Evolutionary conservation across 2,797 vertebrate genomes (phyloP), one percentile per base, ranked within the genome.

Genomic region (Sarcoramphus papa): DNA sequence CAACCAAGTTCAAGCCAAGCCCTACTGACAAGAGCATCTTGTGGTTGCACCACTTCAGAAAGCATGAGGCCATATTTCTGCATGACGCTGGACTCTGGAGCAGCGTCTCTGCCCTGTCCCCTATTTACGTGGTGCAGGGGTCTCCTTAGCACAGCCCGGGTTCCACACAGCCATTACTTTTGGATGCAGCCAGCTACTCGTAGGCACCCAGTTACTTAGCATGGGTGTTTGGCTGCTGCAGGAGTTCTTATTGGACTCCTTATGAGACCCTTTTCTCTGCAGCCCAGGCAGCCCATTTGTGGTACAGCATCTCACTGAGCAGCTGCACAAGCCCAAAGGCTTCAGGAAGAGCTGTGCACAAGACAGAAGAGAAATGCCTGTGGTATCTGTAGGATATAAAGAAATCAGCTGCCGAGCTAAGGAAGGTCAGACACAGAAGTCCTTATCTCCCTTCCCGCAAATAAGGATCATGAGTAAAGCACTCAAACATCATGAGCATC

Each of bases 371-470:
- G 88, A 79, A 87, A 87, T 48, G 45, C 57, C 19, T 51, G n/a
- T 40, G 76, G n/a, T 91, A 84, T 96, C 83, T 70, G 81, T 35
- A 82, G 81, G 70, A n/a, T 80, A 30, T 31, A 72, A 40, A 85
- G 89, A 62, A 70, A 85, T 74, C 65, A 37, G 63, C 63, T 1
- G 4, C 40, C 0, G 0, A 79, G 76, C 92, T 85, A 23, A 78
- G 87, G 64, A 89, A 40, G 68, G 92, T 88, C 94, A 94, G 82
- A 14, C 3, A 2, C 68, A 81, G 64, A 72, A 90, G 92, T 83
- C 68, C 53, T 94, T 96, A 96, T 95, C 95, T 96, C 20, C 2
- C 53, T 96, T 94, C 92, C 91, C 11, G 3, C 82, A 93, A 96
- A 93, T 78, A 30, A 85, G 82, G 92, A 81, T 95, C 91, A 83